Base-by-base conservation (phyloP, 2,113 vertebrate species). In the Sialia sialis region DNA sequence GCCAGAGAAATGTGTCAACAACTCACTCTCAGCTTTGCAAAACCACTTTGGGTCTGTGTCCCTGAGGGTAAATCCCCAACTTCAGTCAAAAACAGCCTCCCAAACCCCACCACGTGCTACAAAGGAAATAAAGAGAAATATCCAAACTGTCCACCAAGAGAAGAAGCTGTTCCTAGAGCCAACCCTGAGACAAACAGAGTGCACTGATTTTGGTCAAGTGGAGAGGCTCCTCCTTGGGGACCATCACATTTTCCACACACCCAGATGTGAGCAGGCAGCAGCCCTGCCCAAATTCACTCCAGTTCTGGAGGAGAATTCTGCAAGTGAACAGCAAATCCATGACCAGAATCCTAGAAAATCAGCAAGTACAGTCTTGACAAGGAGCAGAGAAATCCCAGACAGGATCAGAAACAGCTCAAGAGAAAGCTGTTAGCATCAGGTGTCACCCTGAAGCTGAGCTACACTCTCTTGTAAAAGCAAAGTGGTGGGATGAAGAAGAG, bases 241-340 rank as follows among this genome's bases (percentile, higher is more conserved):
- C 12, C 10, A 72, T 8, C 29, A 25, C 1, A 0, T 3, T 3
- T 20, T 55, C 54, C 49, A 16, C 2, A 17, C 0, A 1, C 34
- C 17, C 52, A 62, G 39, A n/a, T 0, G 0, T 4, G 26, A 80
- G 39, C 22, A 52, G 12, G 23, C 25, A 14, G 23, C 25, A 79
- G 41, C 23, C 27, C 51, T 68, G 41, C 36, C 23, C 27, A 23
- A 43, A 36, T 29, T 19, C 4, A 1, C 12, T 54, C 38, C 52
- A 54, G 26, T 26, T 68, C 25, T 26, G 9, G 46, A 62, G 30
- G 21, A 5, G 16, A 6, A 6, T 16, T 63, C 64, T 2, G 2
- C 0, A 0, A 64, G 13, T 7, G 29, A 67, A 55, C 0, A 0
- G 16, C 5, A 48, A 82, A 73, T 32, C 30, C 52, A 25, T 3